phyloP scores from a whole-genome alignment of 2,113 vertebrate species.

The Orthonyx spaldingii region DNA sequence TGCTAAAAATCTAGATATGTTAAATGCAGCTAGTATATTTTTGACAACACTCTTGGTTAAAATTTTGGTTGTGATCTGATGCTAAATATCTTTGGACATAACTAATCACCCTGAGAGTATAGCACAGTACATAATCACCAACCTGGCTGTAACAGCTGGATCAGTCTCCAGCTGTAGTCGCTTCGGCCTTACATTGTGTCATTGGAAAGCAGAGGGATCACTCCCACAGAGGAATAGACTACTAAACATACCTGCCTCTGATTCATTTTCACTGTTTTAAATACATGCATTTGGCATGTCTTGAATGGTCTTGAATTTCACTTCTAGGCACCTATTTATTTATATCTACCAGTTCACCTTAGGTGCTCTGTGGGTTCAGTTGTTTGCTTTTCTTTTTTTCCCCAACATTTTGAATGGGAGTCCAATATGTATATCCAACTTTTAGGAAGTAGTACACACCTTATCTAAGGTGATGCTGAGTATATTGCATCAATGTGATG shows the following conservation, averaged over 20 bases:
- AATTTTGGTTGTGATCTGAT: background rate
- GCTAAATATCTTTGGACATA: background rate
- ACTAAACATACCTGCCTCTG: background rate
- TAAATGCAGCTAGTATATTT: background rate
- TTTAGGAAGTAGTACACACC: background rate
- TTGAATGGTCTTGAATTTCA: background rate
- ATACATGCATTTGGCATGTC: background rate
- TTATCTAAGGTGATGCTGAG: background rate
- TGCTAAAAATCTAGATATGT: background rate
- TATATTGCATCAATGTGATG: background rate
- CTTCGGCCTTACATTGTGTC: background rate
- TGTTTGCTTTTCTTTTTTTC: background rate
- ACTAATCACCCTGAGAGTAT: background rate
- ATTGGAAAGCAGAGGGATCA: background rate
- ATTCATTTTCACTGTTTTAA: background rate
- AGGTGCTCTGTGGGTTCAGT: background rate
- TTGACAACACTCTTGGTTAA: background rate
- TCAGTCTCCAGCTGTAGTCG: fast-evolving
- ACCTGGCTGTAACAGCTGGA: too few species aligned
- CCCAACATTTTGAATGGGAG: background rate
- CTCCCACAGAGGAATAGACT: background rate
- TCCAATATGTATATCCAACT: background rate
- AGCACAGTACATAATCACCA: background rate
- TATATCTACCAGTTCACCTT: background rate
- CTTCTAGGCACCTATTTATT: background rate